Evolutionary conservation across 1,140 invertebrate species (phyloP).

Genomic region (Drosophila auraria): DNA sequence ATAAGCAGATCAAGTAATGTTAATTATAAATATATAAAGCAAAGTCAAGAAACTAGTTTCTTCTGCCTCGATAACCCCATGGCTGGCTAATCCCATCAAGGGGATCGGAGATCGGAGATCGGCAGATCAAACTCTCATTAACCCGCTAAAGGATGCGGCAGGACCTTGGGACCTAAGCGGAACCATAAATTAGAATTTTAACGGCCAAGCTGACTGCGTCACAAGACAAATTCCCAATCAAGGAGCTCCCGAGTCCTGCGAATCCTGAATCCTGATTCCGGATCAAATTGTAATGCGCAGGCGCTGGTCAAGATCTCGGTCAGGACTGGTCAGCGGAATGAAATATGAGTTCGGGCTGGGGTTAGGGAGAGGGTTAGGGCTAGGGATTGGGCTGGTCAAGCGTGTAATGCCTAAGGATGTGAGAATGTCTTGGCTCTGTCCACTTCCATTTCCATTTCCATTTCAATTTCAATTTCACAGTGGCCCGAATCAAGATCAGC

Average conservation of each 20-base stretch:
- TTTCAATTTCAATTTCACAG: conserved; percentile 20
- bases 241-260: background rate
- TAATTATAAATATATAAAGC: background rate
- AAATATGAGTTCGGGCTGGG: conserved; percentile 66
- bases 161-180: conserved; percentile 21
- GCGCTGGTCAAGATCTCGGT: conserved; percentile 18
- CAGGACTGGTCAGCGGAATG: conserved; percentile 45
- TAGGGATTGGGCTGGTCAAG: conserved; percentile 57
- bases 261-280: conserved; percentile 40
- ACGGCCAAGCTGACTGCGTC: conserved; percentile 74
- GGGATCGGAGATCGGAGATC: background rate
- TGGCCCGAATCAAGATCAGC: conserved; percentile 65
- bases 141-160: conserved; percentile 33
- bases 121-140: conserved; percentile 66
- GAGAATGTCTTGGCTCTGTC: conserved; percentile 54
- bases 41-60: background rate
- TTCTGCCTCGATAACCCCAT: background rate
- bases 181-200: conserved; percentile 73
- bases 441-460: conserved; percentile 28
- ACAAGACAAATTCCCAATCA: conserved; percentile 75
- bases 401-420: conserved; percentile 78
- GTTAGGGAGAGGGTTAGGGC: background rate
- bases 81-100: conserved; percentile 15
- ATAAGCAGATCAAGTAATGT: background rate
- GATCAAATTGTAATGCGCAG: conserved; percentile 78